Evolutionary conservation across 2,797 vertebrate genomes (phyloP), one percentile per base, ranked within the genome.

Genomic region (Halcyon leucocephala): DNA sequence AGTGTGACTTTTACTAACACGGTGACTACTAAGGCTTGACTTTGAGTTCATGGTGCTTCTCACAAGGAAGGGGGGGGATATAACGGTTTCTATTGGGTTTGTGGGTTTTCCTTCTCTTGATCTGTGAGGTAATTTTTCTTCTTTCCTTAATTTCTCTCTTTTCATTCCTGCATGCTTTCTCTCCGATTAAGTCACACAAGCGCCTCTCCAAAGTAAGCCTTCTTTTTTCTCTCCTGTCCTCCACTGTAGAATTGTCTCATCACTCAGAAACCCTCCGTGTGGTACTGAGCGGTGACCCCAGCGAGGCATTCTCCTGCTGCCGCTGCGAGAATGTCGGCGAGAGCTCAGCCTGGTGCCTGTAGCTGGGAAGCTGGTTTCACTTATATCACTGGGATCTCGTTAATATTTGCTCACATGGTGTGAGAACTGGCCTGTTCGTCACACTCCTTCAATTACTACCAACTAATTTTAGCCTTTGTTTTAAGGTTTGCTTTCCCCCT

Each of bases 121-220:
- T 74, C 74, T 97, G 97, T n/a, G 4, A 91, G 90, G 77, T 97
- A 96, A 97, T 98, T 96, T 97, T 91, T 98, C 98, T 98, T 98
- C 98, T 97, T 98, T 96, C 98, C 98, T 98, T 98, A 98, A 98
- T 98, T 98, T 98, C 98, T 99, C 97, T 98, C 91, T 99, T 98
- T 99, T 98, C 98, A 98, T 98, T 98, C 98, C 98, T 99, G 99
- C 98, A 99, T 98, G 98, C 98, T 96, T 86, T 97, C 96, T 97
- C 97, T 97, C 95, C 95, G 96, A 98, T 96, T 98, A 99, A 99
- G 99, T 99, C 99, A 99, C 99, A 99, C 99, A 99, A 99, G 99
- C 99, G 98, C 99, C 99, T 99, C 98, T 99, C 99, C 98, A 99
- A 99, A 99, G 99, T 99, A 99, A 99, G 99, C 98, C 95, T 97